Percentiles rank a stretch among this genome's conserved stretches.
Evolutionary conservation across 2,888 invertebrate genomes (phyloP).

Genomic region (Cerceris ruficornis): DNA sequence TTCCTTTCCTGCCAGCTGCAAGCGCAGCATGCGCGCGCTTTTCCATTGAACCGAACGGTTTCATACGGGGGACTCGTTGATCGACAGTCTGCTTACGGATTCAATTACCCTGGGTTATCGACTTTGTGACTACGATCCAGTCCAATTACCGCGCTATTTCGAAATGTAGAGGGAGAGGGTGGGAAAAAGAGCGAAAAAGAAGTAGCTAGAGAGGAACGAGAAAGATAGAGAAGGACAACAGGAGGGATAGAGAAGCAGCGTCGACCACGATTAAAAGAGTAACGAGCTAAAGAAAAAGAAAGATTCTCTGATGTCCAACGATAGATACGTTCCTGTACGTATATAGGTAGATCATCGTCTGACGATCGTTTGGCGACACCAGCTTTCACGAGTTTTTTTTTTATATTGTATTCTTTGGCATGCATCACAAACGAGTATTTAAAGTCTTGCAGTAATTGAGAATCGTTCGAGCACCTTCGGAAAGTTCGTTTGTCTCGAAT

Average conservation of each 20-base stretch:
- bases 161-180: constrained; percentile 49
- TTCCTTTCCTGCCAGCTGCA: constrained; percentile 46
- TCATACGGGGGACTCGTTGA: constrained; percentile 47
- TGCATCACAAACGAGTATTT: constrained; percentile 20
- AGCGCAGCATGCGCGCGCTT: constrained; percentile 32
- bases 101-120: constrained; percentile 66
- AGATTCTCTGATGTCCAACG: constrained; percentile 47
- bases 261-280: too few species aligned
- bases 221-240: constrained; percentile 4
- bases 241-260: too few species aligned
- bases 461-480: constrained; percentile 6
- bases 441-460: constrained; percentile 27
- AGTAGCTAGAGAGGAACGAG: background rate
- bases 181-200: constrained; percentile 7
- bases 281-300: background rate
- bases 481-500: background rate
- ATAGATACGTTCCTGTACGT: constrained; percentile 44
- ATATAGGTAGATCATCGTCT: constrained; percentile 45
- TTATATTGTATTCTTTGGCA: constrained; percentile 17
- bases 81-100: constrained; percentile 67
- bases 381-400: constrained; percentile 2
- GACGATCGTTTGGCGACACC: constrained; percentile 21
- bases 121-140: constrained; percentile 63
- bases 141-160: constrained; percentile 58
- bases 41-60: constrained; percentile 35